Conservation (phyloP, 2,888 invertebrate species). For the Pristionchus maxplancki region DNA sequence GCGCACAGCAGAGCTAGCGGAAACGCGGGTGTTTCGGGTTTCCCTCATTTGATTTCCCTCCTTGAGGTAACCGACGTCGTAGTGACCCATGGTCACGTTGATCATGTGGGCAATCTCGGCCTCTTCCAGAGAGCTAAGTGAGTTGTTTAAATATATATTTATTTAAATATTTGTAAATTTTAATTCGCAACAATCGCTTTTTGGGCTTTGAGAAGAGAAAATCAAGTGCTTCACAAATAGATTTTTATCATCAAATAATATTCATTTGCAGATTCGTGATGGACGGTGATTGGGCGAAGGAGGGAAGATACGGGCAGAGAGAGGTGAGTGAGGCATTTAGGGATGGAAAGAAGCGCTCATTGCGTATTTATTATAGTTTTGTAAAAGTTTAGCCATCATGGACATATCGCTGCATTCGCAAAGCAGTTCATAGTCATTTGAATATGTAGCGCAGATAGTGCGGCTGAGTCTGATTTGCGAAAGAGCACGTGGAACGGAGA, state of each 20-base stretch:
- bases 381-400: too few relatives aligned
- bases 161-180: too few relatives aligned
- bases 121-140: constrained; percentile 13
- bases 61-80: constrained; percentile 51
- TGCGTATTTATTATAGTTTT: too few relatives aligned
- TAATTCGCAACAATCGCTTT: too few relatives aligned
- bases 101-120: constrained; percentile 41
- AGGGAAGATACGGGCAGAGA: not conserved
- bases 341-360: too few relatives aligned
- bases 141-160: too few relatives aligned
- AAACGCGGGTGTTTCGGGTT: too few relatives aligned
- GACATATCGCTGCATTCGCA: not conserved
- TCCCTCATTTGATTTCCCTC: too few relatives aligned
- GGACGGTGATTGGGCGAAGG: constrained; percentile 28
- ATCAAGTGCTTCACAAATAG: too few relatives aligned
- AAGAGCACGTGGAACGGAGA: not conserved
- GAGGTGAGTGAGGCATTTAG: not conserved
- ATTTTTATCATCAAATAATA: not conserved
- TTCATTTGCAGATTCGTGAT: constrained; percentile 6
- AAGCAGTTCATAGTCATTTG: not conserved
- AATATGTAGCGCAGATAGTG: not conserved
- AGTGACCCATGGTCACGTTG: constrained; percentile 49
- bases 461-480: not conserved
- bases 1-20: too few relatives aligned
- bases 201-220: too few relatives aligned